Evolutionary conservation across 2,888 invertebrate genomes (phyloP).

Genomic region (Subacronicta megacephala): DNA sequence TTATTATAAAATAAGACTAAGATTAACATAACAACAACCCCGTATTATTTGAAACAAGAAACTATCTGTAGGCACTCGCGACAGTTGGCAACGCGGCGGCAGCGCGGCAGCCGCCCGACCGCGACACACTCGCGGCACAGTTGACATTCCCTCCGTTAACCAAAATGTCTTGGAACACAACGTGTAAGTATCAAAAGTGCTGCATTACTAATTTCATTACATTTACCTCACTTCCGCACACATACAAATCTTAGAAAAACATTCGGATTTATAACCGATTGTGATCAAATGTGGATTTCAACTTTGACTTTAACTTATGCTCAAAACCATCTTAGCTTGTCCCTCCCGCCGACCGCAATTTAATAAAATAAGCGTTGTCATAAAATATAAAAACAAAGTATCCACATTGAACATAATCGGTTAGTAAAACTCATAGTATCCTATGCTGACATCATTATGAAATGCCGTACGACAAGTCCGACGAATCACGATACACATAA

Average conservation of each 20-base stretch:
- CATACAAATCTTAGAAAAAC: constrained; percentile 72
- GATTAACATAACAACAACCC: constrained; percentile 87
- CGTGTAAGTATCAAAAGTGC: constrained; percentile 71
- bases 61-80: constrained; percentile 56
- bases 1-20: constrained; percentile 83
- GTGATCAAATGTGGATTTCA: constrained; percentile 56
- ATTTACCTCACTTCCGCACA: constrained; percentile 58
- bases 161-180: constrained; percentile 61
- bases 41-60: constrained; percentile 79
- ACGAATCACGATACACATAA: constrained; percentile 29
- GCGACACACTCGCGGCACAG: constrained; percentile 6
- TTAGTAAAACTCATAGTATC: constrained; percentile 41
- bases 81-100: constrained; percentile 28
- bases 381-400: constrained; percentile 30
- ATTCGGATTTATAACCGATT: constrained; percentile 57
- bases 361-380: constrained; percentile 30
- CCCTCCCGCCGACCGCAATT: constrained; percentile 32
- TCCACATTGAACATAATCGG: constrained; percentile 57
- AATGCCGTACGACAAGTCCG: constrained; percentile 40
- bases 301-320: constrained; percentile 35
- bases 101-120: background rate
- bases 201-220: constrained; percentile 60
- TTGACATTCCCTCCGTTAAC: constrained; percentile 33
- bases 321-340: constrained; percentile 21
- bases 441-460: constrained; percentile 47